These are phyloP conservation scores for Lutjanus campechanus DNA, from an alignment of 2,797 vertebrate species.

Conservation along the genomic window DNA sequence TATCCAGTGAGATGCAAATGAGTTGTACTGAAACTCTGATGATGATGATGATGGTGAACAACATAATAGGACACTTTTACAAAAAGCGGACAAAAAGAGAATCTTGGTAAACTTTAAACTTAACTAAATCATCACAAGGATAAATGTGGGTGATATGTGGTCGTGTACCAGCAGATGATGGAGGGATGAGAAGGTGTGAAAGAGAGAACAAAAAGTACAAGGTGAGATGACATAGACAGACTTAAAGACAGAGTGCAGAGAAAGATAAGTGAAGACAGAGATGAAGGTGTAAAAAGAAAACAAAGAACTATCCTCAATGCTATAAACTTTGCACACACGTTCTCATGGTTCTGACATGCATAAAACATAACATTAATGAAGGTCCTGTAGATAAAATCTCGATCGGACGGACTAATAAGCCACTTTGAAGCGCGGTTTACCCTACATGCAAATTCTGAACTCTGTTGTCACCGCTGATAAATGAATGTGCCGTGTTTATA, in stretches of 20 bases:
- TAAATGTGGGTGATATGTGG: neutral
- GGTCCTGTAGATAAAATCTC: constrained; percentile 22
- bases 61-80: neutral
- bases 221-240: neutral
- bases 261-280: neutral
- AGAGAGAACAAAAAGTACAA: neutral
- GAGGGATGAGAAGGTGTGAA: neutral
- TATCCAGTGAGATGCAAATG: too few species aligned
- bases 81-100: too few species aligned
- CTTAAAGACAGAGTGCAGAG: neutral
- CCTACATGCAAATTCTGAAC: constrained; percentile 34
- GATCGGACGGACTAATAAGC: neutral
- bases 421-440: constrained; percentile 27
- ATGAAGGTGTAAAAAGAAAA: neutral
- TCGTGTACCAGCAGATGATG: neutral
- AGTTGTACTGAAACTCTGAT: neutral
- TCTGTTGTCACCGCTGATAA: constrained; percentile 21
- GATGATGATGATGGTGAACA: neutral
- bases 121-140: neutral
- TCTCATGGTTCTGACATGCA: neutral
- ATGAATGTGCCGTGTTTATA: constrained; percentile 43
- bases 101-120: neutral
- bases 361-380: constrained; percentile 35
- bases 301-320: too few species aligned
- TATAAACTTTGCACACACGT: neutral